These are phyloP conservation scores for Botia kubotai DNA, from an alignment of 2,797 vertebrate genomes.

Conservation along the genomic window DNA sequence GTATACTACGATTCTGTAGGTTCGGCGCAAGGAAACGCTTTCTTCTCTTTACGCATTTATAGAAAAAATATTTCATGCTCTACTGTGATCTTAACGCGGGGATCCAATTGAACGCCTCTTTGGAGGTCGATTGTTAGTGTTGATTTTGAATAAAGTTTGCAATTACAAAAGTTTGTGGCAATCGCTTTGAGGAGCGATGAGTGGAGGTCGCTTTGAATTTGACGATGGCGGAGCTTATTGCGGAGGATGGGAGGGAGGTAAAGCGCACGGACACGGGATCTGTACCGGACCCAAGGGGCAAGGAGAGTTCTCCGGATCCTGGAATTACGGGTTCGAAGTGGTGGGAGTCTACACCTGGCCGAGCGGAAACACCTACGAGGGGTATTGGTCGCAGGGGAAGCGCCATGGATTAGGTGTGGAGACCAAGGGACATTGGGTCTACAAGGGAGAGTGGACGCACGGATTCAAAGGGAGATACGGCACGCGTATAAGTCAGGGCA, in stretches of 20 bases:
- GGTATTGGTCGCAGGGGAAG: conserved; percentile 98
- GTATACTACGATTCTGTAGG: conserved; percentile 17
- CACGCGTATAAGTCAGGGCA: conserved; percentile 86
- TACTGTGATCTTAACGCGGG: not conserved
- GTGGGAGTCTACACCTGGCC: conserved; percentile 99
- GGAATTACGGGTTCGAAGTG: conserved; percentile 99
- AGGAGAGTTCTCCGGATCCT: conserved; percentile 96
- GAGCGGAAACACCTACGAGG: conserved; percentile 96
- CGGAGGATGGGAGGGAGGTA: conserved; percentile 97
- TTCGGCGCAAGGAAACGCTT: conserved; percentile 20
- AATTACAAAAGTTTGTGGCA: not conserved
- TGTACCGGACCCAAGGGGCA: conserved; percentile 98
- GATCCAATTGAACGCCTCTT: not conserved
- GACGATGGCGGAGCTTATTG: conserved; percentile 98
- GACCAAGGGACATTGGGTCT: conserved; percentile 97
- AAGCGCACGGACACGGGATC: conserved; percentile 97
- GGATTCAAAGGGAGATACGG: conserved; percentile 98
- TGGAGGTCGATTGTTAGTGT: not conserved
- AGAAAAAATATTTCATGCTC: not conserved
- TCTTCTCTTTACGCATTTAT: conserved; percentile 11
- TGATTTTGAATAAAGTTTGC: not conserved
- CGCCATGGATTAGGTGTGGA: conserved; percentile 94
- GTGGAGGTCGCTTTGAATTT: conserved; percentile 97
- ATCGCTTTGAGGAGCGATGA: conserved; percentile 78
- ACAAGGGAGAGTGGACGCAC: conserved; percentile 98